phyloP scores from a whole-genome alignment of 2,888 invertebrate genomes.

The Nemapogon koenigi region DNA sequence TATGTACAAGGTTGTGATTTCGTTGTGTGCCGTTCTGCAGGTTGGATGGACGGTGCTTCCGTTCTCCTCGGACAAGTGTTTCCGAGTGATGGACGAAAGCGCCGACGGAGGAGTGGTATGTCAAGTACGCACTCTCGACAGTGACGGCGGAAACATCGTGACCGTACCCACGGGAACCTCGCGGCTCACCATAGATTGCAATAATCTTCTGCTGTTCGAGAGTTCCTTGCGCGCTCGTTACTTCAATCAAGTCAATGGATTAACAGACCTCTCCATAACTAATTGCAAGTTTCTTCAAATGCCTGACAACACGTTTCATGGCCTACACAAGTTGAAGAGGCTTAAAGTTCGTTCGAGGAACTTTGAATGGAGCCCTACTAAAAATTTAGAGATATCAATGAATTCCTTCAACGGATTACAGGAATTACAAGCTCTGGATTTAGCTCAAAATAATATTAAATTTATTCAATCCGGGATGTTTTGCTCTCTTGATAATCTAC shows the following conservation, averaged over 20 bases:
- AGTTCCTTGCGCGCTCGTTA: conserved; percentile 76
- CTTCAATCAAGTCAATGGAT: conserved; percentile 74
- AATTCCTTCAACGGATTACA: conserved; percentile 78
- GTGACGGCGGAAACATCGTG: conserved; percentile 70
- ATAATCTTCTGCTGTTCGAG: conserved; percentile 78
- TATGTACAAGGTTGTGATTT: conserved; percentile 50
- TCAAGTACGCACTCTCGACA: conserved; percentile 73
- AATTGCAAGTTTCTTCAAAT: conserved; percentile 82
- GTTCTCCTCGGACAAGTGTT: conserved; percentile 58
- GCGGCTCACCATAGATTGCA: conserved; percentile 77
- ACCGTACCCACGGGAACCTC: conserved; percentile 71
- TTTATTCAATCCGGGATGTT: conserved; percentile 80
- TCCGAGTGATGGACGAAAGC: conserved; percentile 43
- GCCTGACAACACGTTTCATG: conserved; percentile 79
- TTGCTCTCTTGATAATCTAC: conserved; percentile 80
- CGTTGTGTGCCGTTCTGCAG: conserved; percentile 62
- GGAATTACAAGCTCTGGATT: conserved; percentile 79
- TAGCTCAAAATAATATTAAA: conserved; percentile 84
- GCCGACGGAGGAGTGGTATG: conserved; percentile 69
- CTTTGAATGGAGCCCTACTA: conserved; percentile 77
- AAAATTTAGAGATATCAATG: conserved; percentile 75
- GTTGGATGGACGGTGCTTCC: conserved; percentile 60
- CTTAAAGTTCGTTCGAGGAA: conserved; percentile 82
- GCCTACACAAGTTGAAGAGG: conserved; percentile 78
- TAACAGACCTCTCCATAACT: conserved; percentile 77